Conservation (phyloP, 2,888 invertebrate species). For the Meloe dianella region DNA sequence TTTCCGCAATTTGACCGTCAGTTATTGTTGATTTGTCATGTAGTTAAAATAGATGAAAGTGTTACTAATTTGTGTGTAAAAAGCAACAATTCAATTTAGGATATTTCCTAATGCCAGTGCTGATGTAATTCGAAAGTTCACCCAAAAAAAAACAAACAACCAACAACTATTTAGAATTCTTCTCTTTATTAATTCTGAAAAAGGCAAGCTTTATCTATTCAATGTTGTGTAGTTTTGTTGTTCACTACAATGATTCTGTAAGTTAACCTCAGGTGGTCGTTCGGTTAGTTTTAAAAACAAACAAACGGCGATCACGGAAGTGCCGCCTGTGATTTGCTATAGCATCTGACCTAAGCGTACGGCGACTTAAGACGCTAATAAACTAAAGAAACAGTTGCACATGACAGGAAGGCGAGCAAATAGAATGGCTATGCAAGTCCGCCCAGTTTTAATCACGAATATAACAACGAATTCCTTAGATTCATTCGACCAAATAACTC, state of each 20-base stretch:
- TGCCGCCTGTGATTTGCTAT: constrained; percentile 40
- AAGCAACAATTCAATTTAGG: neutral
- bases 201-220: too few species aligned
- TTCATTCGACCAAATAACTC: constrained; percentile 50
- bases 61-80: constrained; percentile 22
- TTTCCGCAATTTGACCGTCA: constrained; percentile 16
- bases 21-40: constrained; percentile 26
- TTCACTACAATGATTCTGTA: too few species aligned
- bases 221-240: too few species aligned
- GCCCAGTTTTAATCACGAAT: constrained; percentile 56
- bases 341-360: constrained; percentile 40
- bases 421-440: constrained; percentile 50
- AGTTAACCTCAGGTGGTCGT: neutral
- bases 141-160: too few species aligned
- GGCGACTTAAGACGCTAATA: constrained; percentile 45
- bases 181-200: too few species aligned
- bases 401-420: constrained; percentile 52
- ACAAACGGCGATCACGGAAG: constrained; percentile 41
- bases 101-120: neutral
- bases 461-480: constrained; percentile 52
- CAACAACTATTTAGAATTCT: too few species aligned
- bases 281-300: constrained; percentile 17
- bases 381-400: constrained; percentile 51
- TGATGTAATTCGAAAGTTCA: constrained; percentile 1
- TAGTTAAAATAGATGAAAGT: constrained; percentile 27